Conservation (phyloP, 2,888 invertebrate species). For the Amorpha juglandis region DNA sequence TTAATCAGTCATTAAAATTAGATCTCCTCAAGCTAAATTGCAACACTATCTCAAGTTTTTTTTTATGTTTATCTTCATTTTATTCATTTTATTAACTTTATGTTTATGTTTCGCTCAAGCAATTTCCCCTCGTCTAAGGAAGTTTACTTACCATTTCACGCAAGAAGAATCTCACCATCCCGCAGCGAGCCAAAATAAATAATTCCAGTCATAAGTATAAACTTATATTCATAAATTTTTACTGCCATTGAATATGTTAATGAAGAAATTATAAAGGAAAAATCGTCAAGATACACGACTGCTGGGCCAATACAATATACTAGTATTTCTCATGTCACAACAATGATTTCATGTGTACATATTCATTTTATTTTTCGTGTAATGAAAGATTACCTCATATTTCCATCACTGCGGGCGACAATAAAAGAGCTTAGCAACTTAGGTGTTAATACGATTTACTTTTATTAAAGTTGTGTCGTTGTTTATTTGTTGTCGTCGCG, state of each 20-base stretch:
- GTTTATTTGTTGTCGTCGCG: constrained; percentile 51
- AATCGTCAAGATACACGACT: too few relatives aligned
- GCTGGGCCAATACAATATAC: too few relatives aligned
- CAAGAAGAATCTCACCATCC: constrained; percentile 51
- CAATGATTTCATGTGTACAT: not conserved
- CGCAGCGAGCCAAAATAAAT: constrained; percentile 44
- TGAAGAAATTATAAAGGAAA: not conserved
- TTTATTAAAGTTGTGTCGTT: constrained; percentile 68
- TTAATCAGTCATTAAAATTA: not conserved
- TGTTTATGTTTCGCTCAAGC: constrained; percentile 65
- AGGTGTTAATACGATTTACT: constrained; percentile 70
- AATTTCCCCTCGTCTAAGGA: constrained; percentile 58
- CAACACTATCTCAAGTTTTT: constrained; percentile 3
- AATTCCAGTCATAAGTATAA: constrained; percentile 38
- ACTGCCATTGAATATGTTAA: not conserved
- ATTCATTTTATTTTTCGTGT: constrained; percentile 34
- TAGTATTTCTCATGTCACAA: too few relatives aligned
- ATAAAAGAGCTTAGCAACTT: constrained; percentile 64
- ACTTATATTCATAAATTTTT: not conserved
- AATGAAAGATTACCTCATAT: constrained; percentile 28
- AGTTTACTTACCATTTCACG: constrained; percentile 67
- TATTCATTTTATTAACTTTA: constrained; percentile 61
- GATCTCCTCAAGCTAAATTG: not conserved
- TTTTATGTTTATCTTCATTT: constrained; percentile 48
- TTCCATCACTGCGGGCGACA: constrained; percentile 43